Base-by-base conservation (phyloP, 2,113 vertebrate species). In the Phylloscopus whistleri region DNA sequence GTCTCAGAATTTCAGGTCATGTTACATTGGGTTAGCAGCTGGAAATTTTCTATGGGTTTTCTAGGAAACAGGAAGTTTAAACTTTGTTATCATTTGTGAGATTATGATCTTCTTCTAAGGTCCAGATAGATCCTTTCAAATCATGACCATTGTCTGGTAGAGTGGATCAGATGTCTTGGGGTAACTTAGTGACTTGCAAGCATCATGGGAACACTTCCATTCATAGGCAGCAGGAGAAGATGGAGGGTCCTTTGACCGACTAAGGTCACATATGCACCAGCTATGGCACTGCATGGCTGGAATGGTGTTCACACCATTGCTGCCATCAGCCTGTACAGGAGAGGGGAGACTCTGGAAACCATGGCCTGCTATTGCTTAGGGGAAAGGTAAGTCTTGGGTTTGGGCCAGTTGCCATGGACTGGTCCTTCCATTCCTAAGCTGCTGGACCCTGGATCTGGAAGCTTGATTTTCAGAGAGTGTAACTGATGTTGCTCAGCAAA, bases 371-470 rank as follows among this genome's bases (percentile, higher is more conserved):
- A 10, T 66, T 73, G 37, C 26, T 8, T 55, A 28, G 53, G 33
- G 0, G 1, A 74, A 46, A 84, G 26, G 14, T 10, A 84, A 81
- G 91, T 69, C 20, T 46, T 84, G 37, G 19, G 12, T 22, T 83
- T 23, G 69, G 49, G 20, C 17, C 30, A 48, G 26, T 60, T 13
- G 18, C 59, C 17, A 5, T n/a, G 75, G 58, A n/a, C 31, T 78
- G 27, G 19, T 75, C 18, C 10, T 87, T 5, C 16, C 0, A 0
- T 79, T 82, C 44, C 53, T 41, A 3, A 0, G 0, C 23, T 59
- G 66, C 37, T 81, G 39, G 35, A n/a, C 6, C 10, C 21, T 72
- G 46, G 18, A 43, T 37, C 26, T 20, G 33, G 64, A 16, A 84
- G 37, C 35, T 63, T 0, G 0, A 2, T 39, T 51, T 78, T 67